Conservation (phyloP, 2,888 invertebrate genomes). For the Cataglyphis rosenhaueri region DNA sequence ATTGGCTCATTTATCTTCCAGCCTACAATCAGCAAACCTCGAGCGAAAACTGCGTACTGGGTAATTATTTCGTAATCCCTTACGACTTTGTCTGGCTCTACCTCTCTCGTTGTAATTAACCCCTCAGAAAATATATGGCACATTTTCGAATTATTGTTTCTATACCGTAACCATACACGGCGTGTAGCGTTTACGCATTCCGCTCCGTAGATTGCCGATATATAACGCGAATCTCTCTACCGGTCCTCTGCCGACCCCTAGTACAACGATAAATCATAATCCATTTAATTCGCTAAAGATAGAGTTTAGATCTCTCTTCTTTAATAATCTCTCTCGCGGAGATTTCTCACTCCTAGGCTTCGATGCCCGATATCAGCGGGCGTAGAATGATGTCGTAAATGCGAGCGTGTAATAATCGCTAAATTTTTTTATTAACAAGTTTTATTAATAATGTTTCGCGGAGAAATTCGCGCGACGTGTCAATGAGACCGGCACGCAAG, state of each 20-base stretch:
- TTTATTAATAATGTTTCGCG: not conserved
- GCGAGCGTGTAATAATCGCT: conserved; percentile 1
- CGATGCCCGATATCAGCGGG: not conserved
- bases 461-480: conserved; percentile 45
- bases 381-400: conserved; percentile 5
- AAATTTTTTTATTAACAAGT: conserved; percentile 3
- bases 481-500: conserved; percentile 51
- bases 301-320: conserved; percentile 40
- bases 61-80: conserved; percentile 57
- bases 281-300: conserved; percentile 42
- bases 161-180: conserved; percentile 25
- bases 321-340: conserved; percentile 28
- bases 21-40: conserved; percentile 63
- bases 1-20: conserved; percentile 79
- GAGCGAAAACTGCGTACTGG: conserved; percentile 55
- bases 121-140: conserved; percentile 64
- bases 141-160: conserved; percentile 59
- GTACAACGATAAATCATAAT: conserved; percentile 41
- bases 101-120: conserved; percentile 67
- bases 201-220: conserved; percentile 9
- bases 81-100: conserved; percentile 53
- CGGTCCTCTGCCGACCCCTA: conserved; percentile 22
- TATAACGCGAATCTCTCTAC: conserved; percentile 20
- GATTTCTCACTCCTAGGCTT: conserved; percentile 55
- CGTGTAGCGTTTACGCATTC: conserved; percentile 41